phyloP scores from a whole-genome alignment of 2,888 invertebrate genomes.

The Axea sp. region DNA sequence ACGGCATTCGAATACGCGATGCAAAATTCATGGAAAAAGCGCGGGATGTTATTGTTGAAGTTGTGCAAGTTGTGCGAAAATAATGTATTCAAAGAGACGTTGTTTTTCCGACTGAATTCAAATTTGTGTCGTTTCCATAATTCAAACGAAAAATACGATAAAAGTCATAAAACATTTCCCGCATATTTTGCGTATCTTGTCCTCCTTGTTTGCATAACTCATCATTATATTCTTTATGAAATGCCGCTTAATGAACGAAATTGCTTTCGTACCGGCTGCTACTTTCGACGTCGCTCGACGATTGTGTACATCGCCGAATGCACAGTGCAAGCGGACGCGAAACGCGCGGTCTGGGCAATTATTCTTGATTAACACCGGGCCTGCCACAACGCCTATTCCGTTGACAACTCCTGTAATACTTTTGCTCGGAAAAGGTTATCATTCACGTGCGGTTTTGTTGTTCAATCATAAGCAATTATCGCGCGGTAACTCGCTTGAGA shows the following conservation, averaged over 20 bases:
- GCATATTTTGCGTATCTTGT: slow-evolving; percentile 57
- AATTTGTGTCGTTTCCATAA: slow-evolving; percentile 60
- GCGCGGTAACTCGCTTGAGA: background rate
- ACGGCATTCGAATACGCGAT: slow-evolving; percentile 34
- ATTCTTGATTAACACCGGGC: slow-evolving; percentile 67
- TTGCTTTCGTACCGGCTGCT: slow-evolving; percentile 61
- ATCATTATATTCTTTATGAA: slow-evolving; percentile 63
- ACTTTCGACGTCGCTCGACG: slow-evolving; percentile 62
- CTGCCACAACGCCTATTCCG: slow-evolving; percentile 39
- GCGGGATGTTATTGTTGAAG: slow-evolving; percentile 48
- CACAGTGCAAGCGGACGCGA: slow-evolving; percentile 57
- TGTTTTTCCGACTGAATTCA: slow-evolving; percentile 53
- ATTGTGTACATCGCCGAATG: slow-evolving; percentile 63
- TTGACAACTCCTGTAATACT: slow-evolving; percentile 12
- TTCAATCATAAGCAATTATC: slow-evolving; percentile 20
- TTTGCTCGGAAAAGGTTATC: slow-evolving; percentile 2
- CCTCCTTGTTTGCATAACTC: slow-evolving; percentile 61
- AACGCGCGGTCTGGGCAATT: slow-evolving; percentile 64
- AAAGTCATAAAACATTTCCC: slow-evolving; percentile 54
- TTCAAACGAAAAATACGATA: slow-evolving; percentile 55
- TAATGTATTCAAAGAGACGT: slow-evolving; percentile 56
- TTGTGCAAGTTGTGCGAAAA: slow-evolving; percentile 51
- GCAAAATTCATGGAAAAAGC: slow-evolving; percentile 52
- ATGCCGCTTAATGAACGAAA: slow-evolving; percentile 60
- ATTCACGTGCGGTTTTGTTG: slow-evolving; percentile 15